phyloP scores from a whole-genome alignment of 2,888 invertebrate genomes.

The Sipha maydis region DNA sequence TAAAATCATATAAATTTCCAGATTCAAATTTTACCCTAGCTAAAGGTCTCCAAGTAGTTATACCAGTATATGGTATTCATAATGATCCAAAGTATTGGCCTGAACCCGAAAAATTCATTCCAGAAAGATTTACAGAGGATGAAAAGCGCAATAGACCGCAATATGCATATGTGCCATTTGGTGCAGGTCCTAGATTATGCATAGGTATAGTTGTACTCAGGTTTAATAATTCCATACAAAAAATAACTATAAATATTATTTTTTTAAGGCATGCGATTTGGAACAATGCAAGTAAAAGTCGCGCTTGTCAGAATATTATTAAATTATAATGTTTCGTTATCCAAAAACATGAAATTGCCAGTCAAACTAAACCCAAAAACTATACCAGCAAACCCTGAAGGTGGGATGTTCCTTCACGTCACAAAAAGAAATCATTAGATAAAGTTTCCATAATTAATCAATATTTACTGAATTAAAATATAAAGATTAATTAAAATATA shows the following conservation, averaged over 20 bases:
- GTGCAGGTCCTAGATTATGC: slow-evolving; percentile 62
- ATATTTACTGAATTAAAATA: background rate
- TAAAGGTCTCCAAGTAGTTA: slow-evolving; percentile 70
- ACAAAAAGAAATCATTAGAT: slow-evolving; percentile 8
- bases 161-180: slow-evolving; percentile 59
- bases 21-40: slow-evolving; percentile 70
- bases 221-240: background rate
- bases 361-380: slow-evolving; percentile 50
- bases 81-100: slow-evolving; percentile 72
- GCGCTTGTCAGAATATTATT: slow-evolving; percentile 45
- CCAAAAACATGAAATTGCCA: slow-evolving; percentile 42
- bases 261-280: slow-evolving; percentile 48
- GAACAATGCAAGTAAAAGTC: slow-evolving; percentile 54
- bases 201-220: slow-evolving; percentile 46
- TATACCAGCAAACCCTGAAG: slow-evolving; percentile 52
- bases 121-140: slow-evolving; percentile 61
- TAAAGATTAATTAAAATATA: background rate
- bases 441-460: no score
- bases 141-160: slow-evolving; percentile 60
- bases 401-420: slow-evolving; percentile 47
- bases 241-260: background rate
- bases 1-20: slow-evolving; percentile 70
- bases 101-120: slow-evolving; percentile 65
- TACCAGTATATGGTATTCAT: slow-evolving; percentile 73
- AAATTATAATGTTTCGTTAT: slow-evolving; percentile 26